Base-by-base conservation (phyloP, 2,113 vertebrate genomes). In the Rhagologus leucostigma region DNA sequence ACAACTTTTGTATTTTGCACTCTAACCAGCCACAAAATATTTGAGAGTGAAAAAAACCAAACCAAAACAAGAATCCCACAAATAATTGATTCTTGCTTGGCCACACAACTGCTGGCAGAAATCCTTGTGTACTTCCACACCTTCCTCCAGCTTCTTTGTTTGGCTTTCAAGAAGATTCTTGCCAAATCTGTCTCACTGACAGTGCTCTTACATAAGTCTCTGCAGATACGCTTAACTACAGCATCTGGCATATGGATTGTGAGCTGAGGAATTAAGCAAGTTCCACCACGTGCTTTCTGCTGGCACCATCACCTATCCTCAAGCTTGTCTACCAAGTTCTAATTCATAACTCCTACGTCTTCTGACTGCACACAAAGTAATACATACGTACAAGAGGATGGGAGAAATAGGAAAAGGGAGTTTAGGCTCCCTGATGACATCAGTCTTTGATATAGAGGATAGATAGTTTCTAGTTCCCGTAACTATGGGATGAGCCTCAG, bases 401-500 rank as follows among this genome's bases (percentile, higher is more conserved):
- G 13, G 4, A 56, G 23, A 62, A 49, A 71, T 2, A 12, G 2
- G 5, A 65, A 62, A 8, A 23, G 10, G 13, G 5, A 41, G 7
- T 67, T 76, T 26, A 71, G 75, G 23, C 15, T 70, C 41, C 23
- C 6, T 37, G 19, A 55, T 56, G 19, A 55, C 14, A 60, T n/a
- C 11, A 4, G 3, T 35, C 32, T 55, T 64, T 74, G 26, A 18
- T 17, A 32, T 0, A 22, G 7, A 52, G 11, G 1, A 49, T 1
- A n/a, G 10, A 4, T 75, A 59, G 14, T 21, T 56, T 75, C 26
- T 26, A 55, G 17, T 22, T 78, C 11, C 23, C 3, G 3, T 10
- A 16, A 64, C 33, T 42, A 69, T 12, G 5, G 1, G 8, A 24
- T 46, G 73, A 64, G 5, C 11, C 29, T 65, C 60, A 39, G 33